Base-by-base conservation (phyloP, 2,797 vertebrate genomes). In the Sebastiscus albofasciatus region DNA sequence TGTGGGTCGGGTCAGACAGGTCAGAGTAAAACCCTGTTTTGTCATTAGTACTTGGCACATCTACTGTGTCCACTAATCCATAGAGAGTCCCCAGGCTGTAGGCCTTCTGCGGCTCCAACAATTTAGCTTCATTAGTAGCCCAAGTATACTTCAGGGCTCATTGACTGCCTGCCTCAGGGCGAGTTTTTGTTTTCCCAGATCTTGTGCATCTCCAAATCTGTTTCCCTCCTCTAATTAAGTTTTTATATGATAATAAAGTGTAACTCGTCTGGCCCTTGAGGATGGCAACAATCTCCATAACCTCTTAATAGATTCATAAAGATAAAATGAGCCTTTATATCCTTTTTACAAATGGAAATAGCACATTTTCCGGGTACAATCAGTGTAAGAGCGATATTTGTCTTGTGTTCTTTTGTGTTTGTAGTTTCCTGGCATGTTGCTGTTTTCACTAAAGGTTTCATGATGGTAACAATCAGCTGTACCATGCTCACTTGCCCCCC, bases 71-170 rank as follows among this genome's bases (percentile, higher is more conserved):
- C 49, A 49, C 31, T 68, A 77, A 76, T 87, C 77, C 66, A 39
- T 74, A 18, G 49, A 56, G 34, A 68, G 36, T 85, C 87, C 71
- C 46, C 64, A 8, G 82, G 76, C 87, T 83, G 52, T 36, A 56
- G 49, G 31, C 70, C 89, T 91, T 79, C 64, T 81, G 66, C 77
- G 69, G 64, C 78, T 77, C 13, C 74, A 70, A 83, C 68, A 87
- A 85, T 90, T 85, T 82, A 77, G 83, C 87, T 89, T 91, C 85
- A 90, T 92, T 90, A 93, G 70, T 80, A 89, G 77, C 52, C 67
- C 59, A 72, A 80, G 82, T 85, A 69, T 84, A 89, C 90, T 88
- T 87, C 72, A 85, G 87, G 91, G 83, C 86, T 93, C 85, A 92
- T 92, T 91, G 91, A 82, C 75, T 84, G 31, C n/a, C 49, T 70